A percentile compares a stretch with the other conserved stretches of the same genome.
These are phyloP conservation scores for Himalopsyche anomala DNA, from an alignment of 2,888 invertebrate species.

Conservation along the genomic window DNA sequence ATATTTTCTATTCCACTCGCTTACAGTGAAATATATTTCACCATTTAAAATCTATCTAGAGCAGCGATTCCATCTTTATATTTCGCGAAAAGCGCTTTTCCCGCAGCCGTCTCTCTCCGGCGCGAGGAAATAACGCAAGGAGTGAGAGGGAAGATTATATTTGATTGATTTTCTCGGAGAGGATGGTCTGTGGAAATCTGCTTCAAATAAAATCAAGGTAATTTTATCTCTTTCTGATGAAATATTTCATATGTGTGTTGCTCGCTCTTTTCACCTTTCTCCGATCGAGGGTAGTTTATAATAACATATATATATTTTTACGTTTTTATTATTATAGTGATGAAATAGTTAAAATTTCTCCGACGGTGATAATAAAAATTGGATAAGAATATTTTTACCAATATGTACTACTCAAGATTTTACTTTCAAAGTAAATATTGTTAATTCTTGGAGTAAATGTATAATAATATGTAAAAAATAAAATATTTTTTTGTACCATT, in stretches of 20 bases:
- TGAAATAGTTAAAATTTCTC: too few species aligned
- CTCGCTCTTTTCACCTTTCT: constrained; percentile 30
- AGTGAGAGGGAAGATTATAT: neutral
- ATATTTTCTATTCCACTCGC: constrained; percentile 31
- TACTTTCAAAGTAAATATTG: too few species aligned
- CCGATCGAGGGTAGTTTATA: neutral
- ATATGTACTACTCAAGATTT: too few species aligned
- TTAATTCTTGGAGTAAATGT: too few species aligned
- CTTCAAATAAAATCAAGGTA: constrained; percentile 45
- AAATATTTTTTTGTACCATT: too few species aligned
- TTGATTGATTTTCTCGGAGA: constrained; percentile 12
- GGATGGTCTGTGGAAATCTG: constrained; percentile 34
- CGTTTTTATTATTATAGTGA: too few species aligned
- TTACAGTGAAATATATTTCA: constrained; percentile 39
- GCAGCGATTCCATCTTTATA: constrained; percentile 39
- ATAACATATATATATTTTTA: too few species aligned
- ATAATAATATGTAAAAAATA: too few species aligned
- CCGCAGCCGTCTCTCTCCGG: neutral
- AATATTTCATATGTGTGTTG: constrained; percentile 42
- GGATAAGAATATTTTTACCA: too few species aligned
- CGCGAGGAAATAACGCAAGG: too few species aligned
- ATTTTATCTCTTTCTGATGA: constrained; percentile 49
- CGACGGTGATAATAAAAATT: too few species aligned
- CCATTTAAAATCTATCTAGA: constrained; percentile 48
- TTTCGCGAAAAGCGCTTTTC: neutral